phyloP scores from a whole-genome alignment of 2,113 vertebrate species.

The Campylomormyrus tamandua region DNA sequence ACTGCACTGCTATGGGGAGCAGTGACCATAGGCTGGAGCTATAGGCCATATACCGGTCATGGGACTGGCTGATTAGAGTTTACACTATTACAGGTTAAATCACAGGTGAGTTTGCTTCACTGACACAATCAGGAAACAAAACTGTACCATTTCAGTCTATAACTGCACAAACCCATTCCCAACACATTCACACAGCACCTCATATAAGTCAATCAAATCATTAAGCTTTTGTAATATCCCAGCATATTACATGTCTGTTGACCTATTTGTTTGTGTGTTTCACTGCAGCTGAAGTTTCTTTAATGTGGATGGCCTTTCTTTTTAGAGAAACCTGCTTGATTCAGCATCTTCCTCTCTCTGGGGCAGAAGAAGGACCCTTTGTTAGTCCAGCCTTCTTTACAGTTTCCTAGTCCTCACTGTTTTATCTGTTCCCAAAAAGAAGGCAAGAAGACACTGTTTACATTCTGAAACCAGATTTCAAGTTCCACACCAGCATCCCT shows the following conservation, averaged over 20 bases:
- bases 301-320: slow-evolving; percentile 17
- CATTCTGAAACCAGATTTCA: neutral
- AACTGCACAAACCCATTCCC: neutral
- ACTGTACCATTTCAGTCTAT: neutral
- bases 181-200: neutral
- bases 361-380: slow-evolving; percentile 33
- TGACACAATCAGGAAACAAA: neutral
- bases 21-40: neutral
- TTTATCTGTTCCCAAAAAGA: neutral
- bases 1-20: neutral
- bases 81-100: neutral
- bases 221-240: neutral
- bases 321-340: slow-evolving; percentile 40
- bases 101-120: neutral
- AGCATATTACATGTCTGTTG: neutral
- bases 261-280: neutral
- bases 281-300: neutral
- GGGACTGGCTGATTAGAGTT: neutral
- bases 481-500: neutral
- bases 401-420: neutral
- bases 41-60: neutral
- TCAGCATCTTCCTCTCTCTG: slow-evolving; percentile 23
- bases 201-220: neutral
- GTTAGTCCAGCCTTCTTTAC: neutral
- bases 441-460: neutral